phyloP scores from a whole-genome alignment of 2,113 vertebrate genomes.

The Ursus arctos region DNA sequence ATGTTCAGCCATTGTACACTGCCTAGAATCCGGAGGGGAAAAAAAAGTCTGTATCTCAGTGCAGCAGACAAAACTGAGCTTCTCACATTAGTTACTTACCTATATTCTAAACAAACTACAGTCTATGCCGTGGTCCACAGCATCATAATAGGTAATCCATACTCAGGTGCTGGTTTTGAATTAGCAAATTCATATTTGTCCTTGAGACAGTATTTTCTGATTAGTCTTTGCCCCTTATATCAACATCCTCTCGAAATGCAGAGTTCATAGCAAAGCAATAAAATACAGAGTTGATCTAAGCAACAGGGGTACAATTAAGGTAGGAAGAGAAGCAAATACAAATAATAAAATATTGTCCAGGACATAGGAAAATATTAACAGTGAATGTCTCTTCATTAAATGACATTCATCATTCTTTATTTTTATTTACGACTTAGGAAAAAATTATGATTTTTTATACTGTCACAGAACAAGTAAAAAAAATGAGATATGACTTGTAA shows the following conservation, averaged over 20 bases:
- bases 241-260: neutral
- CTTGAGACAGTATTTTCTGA: neutral
- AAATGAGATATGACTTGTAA: neutral
- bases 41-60: neutral
- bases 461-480: slow-evolving; percentile 3
- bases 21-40: slow-evolving; percentile 11
- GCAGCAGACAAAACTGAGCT: neutral
- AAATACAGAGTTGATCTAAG: neutral
- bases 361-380: neutral
- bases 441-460: neutral
- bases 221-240: neutral
- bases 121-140: neutral
- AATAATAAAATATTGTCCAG: neutral
- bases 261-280: neutral
- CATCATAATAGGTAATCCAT: neutral
- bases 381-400: slow-evolving; percentile 11
- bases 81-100: neutral
- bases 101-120: neutral
- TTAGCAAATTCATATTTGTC: neutral
- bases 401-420: neutral
- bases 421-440: slow-evolving; percentile 43
- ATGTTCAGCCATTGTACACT: neutral
- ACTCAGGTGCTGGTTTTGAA: neutral
- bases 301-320: neutral
- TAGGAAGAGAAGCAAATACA: neutral